Conservation (phyloP, 1,140 invertebrate genomes). For the Scaptomyza graminum region DNA sequence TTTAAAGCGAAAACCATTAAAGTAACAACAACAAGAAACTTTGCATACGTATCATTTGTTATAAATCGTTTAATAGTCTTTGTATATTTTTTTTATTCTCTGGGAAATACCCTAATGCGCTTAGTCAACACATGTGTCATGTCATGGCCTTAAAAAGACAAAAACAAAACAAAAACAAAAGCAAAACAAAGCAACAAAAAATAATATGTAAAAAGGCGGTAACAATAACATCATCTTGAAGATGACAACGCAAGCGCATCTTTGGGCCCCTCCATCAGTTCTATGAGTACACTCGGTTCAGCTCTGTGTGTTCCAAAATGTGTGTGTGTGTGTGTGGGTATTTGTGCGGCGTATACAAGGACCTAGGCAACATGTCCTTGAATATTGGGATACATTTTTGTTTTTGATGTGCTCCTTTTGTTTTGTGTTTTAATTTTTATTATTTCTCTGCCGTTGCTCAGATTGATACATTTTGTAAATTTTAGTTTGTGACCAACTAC, state of each 20-base stretch:
- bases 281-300: slow-evolving; percentile 30
- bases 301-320: slow-evolving; percentile 23
- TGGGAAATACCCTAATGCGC: slow-evolving; percentile 41
- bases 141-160: slow-evolving; percentile 34
- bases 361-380: slow-evolving; percentile 32
- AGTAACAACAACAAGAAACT: neutral
- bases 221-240: slow-evolving; percentile 32
- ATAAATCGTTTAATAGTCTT: neutral
- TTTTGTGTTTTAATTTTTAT: slow-evolving; percentile 1
- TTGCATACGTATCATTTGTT: neutral
- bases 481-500: too few species aligned
- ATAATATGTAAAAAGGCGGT: neutral
- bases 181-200: slow-evolving; percentile 13
- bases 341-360: slow-evolving; percentile 6
- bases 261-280: slow-evolving; percentile 32
- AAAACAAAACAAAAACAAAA: slow-evolving; percentile 3
- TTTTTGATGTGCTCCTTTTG: slow-evolving; percentile 2
- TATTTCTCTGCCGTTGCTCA: neutral
- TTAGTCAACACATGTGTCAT: slow-evolving; percentile 40
- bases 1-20: too few species aligned
- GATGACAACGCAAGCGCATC: slow-evolving; percentile 52
- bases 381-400: slow-evolving; percentile 32
- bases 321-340: slow-evolving; percentile 17
- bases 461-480: slow-evolving; percentile 46
- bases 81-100: slow-evolving; percentile 10